Conservation (phyloP, 2,888 invertebrate genomes). For the Syrista parreyssii region DNA sequence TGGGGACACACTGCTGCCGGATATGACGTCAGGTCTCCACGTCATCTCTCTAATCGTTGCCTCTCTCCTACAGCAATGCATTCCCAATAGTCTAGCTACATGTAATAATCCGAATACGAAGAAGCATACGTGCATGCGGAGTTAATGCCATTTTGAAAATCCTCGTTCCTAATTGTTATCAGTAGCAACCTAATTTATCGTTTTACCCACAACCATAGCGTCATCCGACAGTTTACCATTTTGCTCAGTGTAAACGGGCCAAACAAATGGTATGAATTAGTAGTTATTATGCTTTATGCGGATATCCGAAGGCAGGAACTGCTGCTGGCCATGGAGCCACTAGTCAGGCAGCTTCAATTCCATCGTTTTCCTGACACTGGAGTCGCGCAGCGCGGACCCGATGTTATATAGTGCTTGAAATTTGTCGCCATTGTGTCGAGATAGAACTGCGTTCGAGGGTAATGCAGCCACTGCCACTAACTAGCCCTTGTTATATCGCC, state of each 20-base stretch:
- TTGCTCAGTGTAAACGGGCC: constrained; percentile 8
- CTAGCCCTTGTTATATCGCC: constrained; percentile 62
- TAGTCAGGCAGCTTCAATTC: constrained; percentile 4
- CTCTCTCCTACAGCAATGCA: too few species aligned
- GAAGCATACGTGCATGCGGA: too few species aligned
- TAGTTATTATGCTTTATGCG: constrained; percentile 40
- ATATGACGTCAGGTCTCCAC: too few species aligned
- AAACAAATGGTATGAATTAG: constrained; percentile 47
- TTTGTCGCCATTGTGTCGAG: constrained; percentile 61
- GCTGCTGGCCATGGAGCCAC: background rate
- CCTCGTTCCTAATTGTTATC: too few species aligned
- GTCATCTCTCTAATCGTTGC: too few species aligned
- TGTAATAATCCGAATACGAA: too few species aligned
- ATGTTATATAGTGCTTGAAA: constrained; percentile 57
- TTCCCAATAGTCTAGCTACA: too few species aligned
- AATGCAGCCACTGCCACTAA: constrained; percentile 52
- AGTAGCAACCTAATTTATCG: too few species aligned
- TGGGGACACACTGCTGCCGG: too few species aligned
- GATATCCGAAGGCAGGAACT: constrained; percentile 30
- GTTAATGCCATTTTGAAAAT: too few species aligned
- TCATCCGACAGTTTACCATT: too few species aligned
- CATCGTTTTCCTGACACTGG: constrained; percentile 12
- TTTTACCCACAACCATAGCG: too few species aligned
- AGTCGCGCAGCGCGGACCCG: constrained; percentile 36
- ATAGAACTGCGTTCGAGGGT: constrained; percentile 54